Base-by-base conservation (phyloP, 92 coral and sea anemone genomes). In the Palythoa caribaeorum region DNA sequence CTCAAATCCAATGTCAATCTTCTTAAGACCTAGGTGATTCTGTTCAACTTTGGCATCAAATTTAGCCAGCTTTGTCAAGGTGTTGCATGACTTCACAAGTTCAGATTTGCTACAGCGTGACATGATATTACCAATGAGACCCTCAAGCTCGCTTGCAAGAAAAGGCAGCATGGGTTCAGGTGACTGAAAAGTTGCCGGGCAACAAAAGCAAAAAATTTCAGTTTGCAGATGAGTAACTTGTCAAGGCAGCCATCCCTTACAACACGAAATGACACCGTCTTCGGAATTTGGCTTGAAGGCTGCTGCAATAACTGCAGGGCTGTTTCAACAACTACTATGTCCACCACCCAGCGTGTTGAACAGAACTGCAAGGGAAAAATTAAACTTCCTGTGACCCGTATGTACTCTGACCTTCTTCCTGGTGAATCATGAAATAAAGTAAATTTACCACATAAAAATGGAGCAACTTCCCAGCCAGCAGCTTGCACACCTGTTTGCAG, bases 91-190 rank as follows among this genome's bases (percentile, higher is more conserved):
- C 48, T 78, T 12, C 21, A 78, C 83, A 78, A 53, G 7, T 54
- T 78, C 50, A 78, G 70, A 38, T 78, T 78, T 78, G 83, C 54
- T 78, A 16, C 70, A 78, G 83, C 83, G 69, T 78, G 70, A 54
- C 83, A 57, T 78, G 81, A 77, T 77, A 69, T 78, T 78, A 57
- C 84, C 71, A 78, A 59, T 78, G 84, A 78, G 84, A 78, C 71
- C 71, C 71, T 78, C 71, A 60, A 78, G 84, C 84, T 78, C 71
- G 40, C 54, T 57, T 78, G 84, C 84, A 78, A 78, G 84, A 57
- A 78, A 78, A 59, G 71, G 53, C 36, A 78, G 84, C 72, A 78
- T 13, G 13, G 50, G 71, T 7, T 57, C 71, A 36, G 37, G 51
- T 55, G 83, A 76, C 80, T 76, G 63, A 40, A 76, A 76, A 17